Evolutionary conservation across 2,797 vertebrate genomes (phyloP).

Genomic region (Lepus townsendii): DNA sequence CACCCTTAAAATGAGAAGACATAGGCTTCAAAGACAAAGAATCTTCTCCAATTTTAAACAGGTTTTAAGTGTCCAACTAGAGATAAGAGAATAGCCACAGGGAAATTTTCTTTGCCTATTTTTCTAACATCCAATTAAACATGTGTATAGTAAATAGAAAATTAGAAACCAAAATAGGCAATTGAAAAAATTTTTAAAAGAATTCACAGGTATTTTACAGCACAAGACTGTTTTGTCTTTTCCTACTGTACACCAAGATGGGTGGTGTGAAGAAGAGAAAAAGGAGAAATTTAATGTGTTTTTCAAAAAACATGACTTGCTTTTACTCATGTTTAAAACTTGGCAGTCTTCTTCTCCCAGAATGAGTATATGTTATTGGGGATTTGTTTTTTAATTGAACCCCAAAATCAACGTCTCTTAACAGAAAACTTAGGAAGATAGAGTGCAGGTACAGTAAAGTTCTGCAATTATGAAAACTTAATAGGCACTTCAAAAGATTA

Average conservation of each 20-base stretch:
- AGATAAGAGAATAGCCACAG: background rate
- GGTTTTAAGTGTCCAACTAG: background rate
- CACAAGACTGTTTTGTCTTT: constrained; percentile 27
- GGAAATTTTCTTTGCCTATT: background rate
- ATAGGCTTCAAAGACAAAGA: constrained; percentile 35
- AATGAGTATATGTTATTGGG: background rate
- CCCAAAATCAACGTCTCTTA: constrained; percentile 42
- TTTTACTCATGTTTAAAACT: constrained; percentile 27
- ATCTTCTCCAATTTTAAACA: constrained; percentile 2
- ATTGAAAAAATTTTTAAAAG: constrained; percentile 21
- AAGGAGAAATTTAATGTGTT: constrained; percentile 14
- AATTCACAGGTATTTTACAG: constrained; percentile 43
- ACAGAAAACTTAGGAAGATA: constrained; percentile 40
- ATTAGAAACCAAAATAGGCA: constrained; percentile 17
- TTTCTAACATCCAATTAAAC: constrained; percentile 45
- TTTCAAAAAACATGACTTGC: constrained; percentile 38
- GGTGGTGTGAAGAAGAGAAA: background rate
- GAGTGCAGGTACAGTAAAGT: background rate
- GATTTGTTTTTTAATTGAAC: background rate
- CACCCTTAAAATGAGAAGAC: background rate
- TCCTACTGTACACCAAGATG: background rate
- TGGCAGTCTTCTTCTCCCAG: background rate
- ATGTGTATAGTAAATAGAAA: background rate
- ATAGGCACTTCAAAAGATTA: constrained; percentile 5
- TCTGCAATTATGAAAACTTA: constrained; percentile 15